Conservation (phyloP, 2,113 vertebrate species). For the Tachycineta bicolor region DNA sequence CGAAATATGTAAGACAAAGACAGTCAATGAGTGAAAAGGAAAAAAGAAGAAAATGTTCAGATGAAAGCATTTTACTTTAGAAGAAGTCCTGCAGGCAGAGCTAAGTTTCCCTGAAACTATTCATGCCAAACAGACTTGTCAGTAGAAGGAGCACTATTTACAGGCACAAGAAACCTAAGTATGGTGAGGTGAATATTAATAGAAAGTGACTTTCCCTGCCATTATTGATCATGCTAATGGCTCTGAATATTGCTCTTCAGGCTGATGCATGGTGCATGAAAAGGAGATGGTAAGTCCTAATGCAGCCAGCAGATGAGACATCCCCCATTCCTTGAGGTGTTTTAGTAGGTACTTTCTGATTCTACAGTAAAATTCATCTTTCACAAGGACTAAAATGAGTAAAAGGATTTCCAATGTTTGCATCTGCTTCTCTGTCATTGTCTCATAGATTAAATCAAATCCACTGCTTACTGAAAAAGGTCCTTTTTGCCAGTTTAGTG, state of each 20-base stretch:
- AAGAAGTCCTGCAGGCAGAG: neutral
- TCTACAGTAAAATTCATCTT: neutral
- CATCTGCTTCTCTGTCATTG: neutral
- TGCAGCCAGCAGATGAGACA: neutral
- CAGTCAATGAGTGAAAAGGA: neutral
- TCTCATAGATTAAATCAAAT: constrained; percentile 16
- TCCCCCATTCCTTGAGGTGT: neutral
- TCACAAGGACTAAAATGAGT: neutral
- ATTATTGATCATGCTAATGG: neutral
- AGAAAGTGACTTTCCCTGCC: neutral
- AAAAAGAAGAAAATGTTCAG: neutral
- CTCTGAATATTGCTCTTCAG: neutral
- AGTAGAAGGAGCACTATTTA: neutral
- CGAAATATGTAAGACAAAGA: neutral
- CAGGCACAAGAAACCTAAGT: neutral
- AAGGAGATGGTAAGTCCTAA: neutral
- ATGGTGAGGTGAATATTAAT: neutral
- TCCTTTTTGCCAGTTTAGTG: neutral
- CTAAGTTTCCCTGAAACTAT: neutral
- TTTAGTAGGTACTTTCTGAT: neutral
- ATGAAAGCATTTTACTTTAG: neutral
- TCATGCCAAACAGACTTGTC: neutral
- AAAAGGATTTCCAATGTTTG: neutral
- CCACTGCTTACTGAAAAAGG: neutral
- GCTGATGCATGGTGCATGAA: neutral